Conservation (phyloP, 37 sponge, comb jelly and placozoan genomes). For the Chondrosia reniformis region DNA sequence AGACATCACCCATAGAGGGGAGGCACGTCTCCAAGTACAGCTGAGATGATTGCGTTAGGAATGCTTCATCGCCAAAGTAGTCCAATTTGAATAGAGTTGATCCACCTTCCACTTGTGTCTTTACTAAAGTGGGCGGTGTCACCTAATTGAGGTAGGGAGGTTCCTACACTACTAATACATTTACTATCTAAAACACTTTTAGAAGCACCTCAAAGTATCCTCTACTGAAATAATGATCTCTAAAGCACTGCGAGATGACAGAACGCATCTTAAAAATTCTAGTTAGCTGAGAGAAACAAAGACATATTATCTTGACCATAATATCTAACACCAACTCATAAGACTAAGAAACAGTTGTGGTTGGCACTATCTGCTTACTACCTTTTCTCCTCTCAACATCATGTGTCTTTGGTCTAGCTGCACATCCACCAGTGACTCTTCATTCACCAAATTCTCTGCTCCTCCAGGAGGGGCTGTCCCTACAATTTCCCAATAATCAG, state of each 20-base stretch:
- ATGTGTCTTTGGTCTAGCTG: constrained; percentile 92
- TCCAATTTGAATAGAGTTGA: constrained; percentile 95
- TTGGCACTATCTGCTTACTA: not conserved
- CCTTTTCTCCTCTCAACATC: constrained; percentile 90
- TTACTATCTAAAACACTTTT: no score
- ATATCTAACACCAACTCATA: not conserved
- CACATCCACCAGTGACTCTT: constrained; percentile 73
- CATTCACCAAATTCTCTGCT: constrained; percentile 87
- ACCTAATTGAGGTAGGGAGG: constrained; percentile 38
- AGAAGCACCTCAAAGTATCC: constrained; percentile 89
- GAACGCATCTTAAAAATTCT: constrained; percentile 77
- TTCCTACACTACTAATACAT: not conserved
- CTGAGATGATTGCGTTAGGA: constrained; percentile 98
- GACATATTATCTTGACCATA: no score
- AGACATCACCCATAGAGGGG: constrained; percentile 92
- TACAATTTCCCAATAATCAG: constrained; percentile 97
- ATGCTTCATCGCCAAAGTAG: constrained; percentile 99
- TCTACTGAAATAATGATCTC: constrained; percentile 88
- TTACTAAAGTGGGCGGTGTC: constrained; percentile 93
- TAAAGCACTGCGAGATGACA: constrained; percentile 66
- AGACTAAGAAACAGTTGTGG: not conserved
- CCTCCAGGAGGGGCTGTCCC: constrained; percentile 92
- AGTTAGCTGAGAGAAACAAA: constrained; percentile 43
- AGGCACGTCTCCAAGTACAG: constrained; percentile 96
- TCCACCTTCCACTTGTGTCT: constrained; percentile 98